A percentile compares a stretch with the other conserved stretches of the same genome.
Evolutionary conservation across 2,113 vertebrate species (phyloP).

Genomic region (Anthoscopus minutus): DNA sequence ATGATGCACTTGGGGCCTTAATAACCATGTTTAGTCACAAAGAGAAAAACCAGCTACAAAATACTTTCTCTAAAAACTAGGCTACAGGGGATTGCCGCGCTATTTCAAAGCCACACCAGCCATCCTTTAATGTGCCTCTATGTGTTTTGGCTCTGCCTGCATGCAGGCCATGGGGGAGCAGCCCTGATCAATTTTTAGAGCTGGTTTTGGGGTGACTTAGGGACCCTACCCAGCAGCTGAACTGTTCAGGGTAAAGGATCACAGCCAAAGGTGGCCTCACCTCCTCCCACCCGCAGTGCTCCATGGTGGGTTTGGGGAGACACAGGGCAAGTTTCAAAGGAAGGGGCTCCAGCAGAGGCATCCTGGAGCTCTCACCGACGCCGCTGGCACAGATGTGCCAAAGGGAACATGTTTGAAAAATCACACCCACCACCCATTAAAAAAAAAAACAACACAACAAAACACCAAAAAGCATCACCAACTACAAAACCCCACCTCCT

Average conservation of each 20-base stretch:
- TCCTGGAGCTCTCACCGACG: neutral
- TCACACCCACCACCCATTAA: neutral
- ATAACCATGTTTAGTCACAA: constrained; percentile 45
- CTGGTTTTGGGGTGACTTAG: neutral
- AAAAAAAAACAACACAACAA: neutral
- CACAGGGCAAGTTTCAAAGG: neutral
- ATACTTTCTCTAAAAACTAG: constrained; percentile 49
- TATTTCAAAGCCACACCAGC: neutral
- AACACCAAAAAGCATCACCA: neutral
- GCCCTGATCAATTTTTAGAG: neutral
- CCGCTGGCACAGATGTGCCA: neutral
- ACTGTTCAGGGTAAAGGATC: neutral
- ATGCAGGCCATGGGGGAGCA: neutral
- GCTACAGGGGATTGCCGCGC: neutral
- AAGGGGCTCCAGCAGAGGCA: neutral
- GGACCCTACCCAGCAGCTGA: fast-evolving
- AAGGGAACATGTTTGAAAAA: neutral
- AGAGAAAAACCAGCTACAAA: constrained; percentile 51
- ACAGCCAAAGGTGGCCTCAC: fast-evolving
- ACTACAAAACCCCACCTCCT: neutral
- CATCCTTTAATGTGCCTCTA: neutral
- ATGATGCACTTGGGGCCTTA: constrained; percentile 53
- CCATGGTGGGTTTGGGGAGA: neutral
- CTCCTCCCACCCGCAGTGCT: neutral
- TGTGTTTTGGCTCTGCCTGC: neutral